Evolutionary conservation across 2,113 vertebrate genomes (phyloP).

Genomic region (pig (Sus scrofa)): T2T-Sscrofa CM000818.6:79035001-79035500

Average conservation of each 20-base stretch:
- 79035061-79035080: neutral
- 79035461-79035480: neutral
- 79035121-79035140: neutral
- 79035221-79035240: neutral
- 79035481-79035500: conserved; percentile 21
- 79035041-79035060: neutral
- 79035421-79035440: conserved; percentile 23
- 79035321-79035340: neutral
- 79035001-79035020: neutral
- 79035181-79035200: neutral
- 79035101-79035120: neutral
- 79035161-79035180: neutral
- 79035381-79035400: neutral
- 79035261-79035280: neutral
- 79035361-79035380: neutral
- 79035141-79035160: neutral
- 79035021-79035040: neutral
- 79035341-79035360: neutral
- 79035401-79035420: neutral
- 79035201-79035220: neutral
- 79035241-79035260: neutral
- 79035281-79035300: neutral
- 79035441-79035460: neutral
- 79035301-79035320: neutral
- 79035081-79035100: neutral